Evolutionary conservation across 1,140 invertebrate genomes (phyloP), one percentile per base, ranked within the genome.

Genomic region (Diorhabda elongata): DNA sequence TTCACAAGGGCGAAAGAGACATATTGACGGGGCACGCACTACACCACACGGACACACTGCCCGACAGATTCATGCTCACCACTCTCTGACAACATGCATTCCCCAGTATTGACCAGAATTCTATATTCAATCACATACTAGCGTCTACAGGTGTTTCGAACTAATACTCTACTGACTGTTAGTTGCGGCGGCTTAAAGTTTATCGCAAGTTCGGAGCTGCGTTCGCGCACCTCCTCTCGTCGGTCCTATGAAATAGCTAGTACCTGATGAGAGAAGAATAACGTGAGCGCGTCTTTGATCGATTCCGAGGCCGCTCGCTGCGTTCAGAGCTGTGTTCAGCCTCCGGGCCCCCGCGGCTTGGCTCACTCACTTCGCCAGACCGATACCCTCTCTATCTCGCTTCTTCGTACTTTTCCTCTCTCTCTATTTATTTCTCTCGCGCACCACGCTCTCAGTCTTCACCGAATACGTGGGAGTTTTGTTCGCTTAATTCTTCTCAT

Each of bases 91-190:
- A 76, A 75, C 70, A 73, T 77, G 67, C 72, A 71, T 71, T 67
- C 56, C 59, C 57, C 67, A 71, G 45, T 73, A 68, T 68, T 71
- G 71, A 63, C 63, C 69, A 71, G 64, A 66, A 71, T 70, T 74
- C 71, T 72, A 73, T 73, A 70, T 80, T 77, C 71, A 80, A 78
- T 79, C 77, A 78, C 79, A 80, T 80, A 75, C 76, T 79, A 79
- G 72, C 79, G 77, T 79, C 77, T 80, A 80, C 79, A 80, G 77
- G 79, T 80, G 79, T 79, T 79, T 80, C 77, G 76, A 78, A 80
- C 79, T 80, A 80, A 79, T 80, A 78, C 79, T 80, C 78, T 80
- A 80, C 79, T 80, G 77, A 80, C 76, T 78, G 79, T 79, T 79
- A 75, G 77, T 77, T 76, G 76, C 75, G 73, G 74, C 73, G 67